These are phyloP conservation scores for Sinocyclocheilus anophthalmus DNA, from an alignment of 2,113 vertebrate genomes.

Conservation along the genomic window DNA sequence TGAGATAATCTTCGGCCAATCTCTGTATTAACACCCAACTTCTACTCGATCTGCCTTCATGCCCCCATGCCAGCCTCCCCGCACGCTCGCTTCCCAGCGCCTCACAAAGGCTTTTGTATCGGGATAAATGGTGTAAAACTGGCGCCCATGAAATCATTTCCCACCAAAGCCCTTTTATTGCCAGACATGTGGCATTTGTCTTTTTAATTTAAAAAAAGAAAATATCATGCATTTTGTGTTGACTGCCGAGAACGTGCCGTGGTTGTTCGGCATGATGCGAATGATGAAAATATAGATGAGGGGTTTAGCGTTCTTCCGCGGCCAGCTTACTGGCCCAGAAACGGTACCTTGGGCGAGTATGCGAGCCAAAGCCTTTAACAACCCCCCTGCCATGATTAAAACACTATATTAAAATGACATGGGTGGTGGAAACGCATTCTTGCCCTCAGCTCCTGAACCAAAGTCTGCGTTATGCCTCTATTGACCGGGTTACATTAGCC, in stretches of 20 bases:
- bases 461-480: constrained; percentile 64
- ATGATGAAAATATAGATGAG: constrained; percentile 48
- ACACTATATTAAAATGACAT: constrained; percentile 69
- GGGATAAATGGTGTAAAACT: constrained; percentile 67
- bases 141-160: constrained; percentile 65
- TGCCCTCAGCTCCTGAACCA: constrained; percentile 48
- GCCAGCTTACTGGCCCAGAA: constrained; percentile 30
- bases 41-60: constrained; percentile 53
- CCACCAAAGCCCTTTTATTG: constrained; percentile 66
- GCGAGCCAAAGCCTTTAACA: constrained; percentile 62
- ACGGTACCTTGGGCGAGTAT: constrained; percentile 59
- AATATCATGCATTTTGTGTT: constrained; percentile 54
- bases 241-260: constrained; percentile 31
- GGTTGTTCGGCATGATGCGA: constrained; percentile 25
- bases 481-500: constrained; percentile 69
- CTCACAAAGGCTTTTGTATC: constrained; percentile 61
- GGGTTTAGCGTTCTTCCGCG: constrained; percentile 37
- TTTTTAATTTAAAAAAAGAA: constrained; percentile 64
- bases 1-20: constrained; percentile 73
- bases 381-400: constrained; percentile 66
- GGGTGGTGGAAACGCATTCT: constrained; percentile 55
- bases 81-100: constrained; percentile 54
- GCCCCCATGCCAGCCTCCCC: constrained; percentile 37
- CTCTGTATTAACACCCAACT: constrained; percentile 71
- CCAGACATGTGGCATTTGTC: constrained; percentile 61